Evolutionary conservation across 2,113 vertebrate genomes (phyloP).

Genomic region (Parotia lawesii): DNA sequence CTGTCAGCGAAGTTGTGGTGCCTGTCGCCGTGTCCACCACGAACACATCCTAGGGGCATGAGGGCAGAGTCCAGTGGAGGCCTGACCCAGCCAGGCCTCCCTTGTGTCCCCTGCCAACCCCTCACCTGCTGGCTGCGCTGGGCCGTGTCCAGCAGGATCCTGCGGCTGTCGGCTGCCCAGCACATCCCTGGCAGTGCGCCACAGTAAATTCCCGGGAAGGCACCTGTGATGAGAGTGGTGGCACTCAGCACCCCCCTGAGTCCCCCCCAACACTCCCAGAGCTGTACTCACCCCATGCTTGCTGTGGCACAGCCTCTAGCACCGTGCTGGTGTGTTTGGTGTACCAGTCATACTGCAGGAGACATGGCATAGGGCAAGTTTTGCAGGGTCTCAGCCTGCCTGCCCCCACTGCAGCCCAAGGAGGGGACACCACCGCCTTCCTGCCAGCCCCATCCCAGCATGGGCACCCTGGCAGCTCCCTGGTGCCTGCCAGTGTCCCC

Average conservation of each 20-base stretch:
- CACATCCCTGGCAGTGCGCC: slow-evolving; percentile 54
- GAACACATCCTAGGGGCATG: neutral
- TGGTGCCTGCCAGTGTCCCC: neutral
- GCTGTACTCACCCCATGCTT: slow-evolving; percentile 7
- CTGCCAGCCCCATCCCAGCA: neutral
- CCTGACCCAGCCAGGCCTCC: accelerated
- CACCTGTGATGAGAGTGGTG: neutral
- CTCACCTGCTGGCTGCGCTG: slow-evolving; percentile 59
- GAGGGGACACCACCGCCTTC: neutral
- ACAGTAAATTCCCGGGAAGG: slow-evolving; percentile 52
- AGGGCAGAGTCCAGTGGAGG: neutral
- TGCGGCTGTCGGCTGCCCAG: slow-evolving; percentile 79
- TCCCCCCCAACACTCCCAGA: accelerated
- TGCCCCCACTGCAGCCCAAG: neutral
- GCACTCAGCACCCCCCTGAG: neutral
- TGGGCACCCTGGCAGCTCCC: accelerated
- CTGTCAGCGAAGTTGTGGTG: neutral
- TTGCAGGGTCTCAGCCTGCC: neutral
- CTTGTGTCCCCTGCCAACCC: accelerated
- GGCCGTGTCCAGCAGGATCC: slow-evolving; percentile 64
- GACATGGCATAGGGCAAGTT: accelerated
- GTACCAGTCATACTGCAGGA: slow-evolving; percentile 37
- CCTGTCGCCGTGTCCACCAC: slow-evolving; percentile 15
- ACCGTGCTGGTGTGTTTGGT: slow-evolving; percentile 7
- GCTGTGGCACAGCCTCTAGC: neutral